Conservation (phyloP, 2,797 vertebrate genomes). For the Platyrinchus mystaceus region DNA sequence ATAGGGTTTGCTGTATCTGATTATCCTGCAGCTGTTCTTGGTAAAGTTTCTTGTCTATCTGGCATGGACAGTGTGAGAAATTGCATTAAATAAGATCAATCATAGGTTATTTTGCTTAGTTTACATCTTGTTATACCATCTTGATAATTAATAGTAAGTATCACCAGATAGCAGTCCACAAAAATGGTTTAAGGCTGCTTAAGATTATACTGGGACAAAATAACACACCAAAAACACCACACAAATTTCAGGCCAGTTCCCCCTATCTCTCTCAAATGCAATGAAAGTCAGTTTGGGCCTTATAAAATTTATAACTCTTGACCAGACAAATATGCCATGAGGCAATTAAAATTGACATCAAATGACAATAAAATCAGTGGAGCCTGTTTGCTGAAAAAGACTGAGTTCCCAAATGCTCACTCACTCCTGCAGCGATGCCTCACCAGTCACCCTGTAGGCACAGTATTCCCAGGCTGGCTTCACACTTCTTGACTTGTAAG, state of each 20-base stretch:
- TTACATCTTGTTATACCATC: neutral
- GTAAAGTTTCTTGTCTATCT: neutral
- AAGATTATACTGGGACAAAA: neutral
- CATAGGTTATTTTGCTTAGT: neutral
- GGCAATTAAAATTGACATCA: neutral
- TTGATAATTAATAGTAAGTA: neutral
- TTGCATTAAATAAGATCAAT: neutral
- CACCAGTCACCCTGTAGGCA: neutral
- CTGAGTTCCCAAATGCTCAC: neutral
- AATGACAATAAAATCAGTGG: neutral
- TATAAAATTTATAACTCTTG: neutral
- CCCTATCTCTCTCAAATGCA: neutral
- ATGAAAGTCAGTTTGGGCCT: neutral
- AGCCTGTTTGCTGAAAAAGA: neutral
- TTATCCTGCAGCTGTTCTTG: constrained; percentile 16
- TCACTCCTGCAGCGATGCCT: neutral
- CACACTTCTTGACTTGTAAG: neutral
- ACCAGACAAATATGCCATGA: neutral
- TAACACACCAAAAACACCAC: neutral
- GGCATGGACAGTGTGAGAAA: neutral
- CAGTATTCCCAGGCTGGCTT: neutral
- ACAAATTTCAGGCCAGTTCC: neutral
- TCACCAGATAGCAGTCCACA: neutral
- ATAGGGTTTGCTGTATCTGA: neutral
- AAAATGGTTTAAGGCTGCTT: neutral